Percentiles rank a stretch among this genome's conserved stretches.
Evolutionary conservation across 2,113 vertebrate species (phyloP).

Genomic region (Xiphophorus hellerii): DNA sequence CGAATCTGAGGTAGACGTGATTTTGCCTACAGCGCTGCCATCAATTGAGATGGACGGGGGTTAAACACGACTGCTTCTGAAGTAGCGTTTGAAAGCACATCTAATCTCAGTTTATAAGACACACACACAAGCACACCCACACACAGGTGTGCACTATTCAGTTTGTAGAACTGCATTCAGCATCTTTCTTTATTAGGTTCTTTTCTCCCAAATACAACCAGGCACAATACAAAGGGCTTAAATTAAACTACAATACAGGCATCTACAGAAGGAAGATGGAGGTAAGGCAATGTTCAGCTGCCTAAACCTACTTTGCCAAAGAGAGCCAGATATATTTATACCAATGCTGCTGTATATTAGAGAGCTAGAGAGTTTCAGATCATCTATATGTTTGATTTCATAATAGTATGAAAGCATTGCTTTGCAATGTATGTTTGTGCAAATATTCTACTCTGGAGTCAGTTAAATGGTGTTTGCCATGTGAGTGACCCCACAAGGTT

Average conservation of each 20-base stretch:
- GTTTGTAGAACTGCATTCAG: no score
- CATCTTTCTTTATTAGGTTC: no score
- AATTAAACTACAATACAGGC: not conserved
- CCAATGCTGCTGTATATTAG: not conserved
- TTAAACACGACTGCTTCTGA: constrained; percentile 58
- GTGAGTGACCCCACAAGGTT: not conserved
- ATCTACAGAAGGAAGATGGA: not conserved
- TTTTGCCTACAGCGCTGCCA: constrained; percentile 63
- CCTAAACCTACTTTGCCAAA: not conserved
- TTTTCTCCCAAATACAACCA: no score
- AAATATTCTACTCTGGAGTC: no score
- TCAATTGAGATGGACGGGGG: constrained; percentile 59
- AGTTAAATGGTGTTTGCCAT: not conserved
- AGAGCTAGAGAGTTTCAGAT: not conserved
- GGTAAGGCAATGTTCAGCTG: no score
- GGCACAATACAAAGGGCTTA: not conserved
- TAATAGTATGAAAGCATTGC: not conserved
- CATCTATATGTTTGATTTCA: not conserved
- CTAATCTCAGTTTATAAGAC: constrained; percentile 48
- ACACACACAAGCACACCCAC: not conserved
- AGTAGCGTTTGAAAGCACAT: constrained; percentile 58
- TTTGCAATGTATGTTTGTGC: not conserved
- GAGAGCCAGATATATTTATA: not conserved
- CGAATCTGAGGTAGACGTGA: constrained; percentile 57
- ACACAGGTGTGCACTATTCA: not conserved